Conservation (phyloP, 2,113 vertebrate genomes). For the Accipiter virgatus region DNA sequence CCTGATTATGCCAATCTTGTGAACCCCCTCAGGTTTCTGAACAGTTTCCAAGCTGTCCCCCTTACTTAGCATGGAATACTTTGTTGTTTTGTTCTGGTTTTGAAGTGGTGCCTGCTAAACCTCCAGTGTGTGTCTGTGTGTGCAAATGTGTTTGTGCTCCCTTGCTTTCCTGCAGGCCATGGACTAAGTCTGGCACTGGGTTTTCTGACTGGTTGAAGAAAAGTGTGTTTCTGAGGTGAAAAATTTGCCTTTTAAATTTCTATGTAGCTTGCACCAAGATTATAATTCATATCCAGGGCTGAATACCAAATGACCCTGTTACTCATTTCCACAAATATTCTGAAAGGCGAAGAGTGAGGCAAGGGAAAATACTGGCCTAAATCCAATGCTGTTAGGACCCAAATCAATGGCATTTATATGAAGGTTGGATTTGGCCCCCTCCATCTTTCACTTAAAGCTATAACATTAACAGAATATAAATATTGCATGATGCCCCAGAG, state of each 20-base stretch:
- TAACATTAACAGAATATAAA: conserved; percentile 54
- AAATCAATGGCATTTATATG: conserved; percentile 20
- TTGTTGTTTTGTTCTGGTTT: background rate
- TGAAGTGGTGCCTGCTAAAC: background rate
- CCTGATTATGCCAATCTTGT: conserved; percentile 47
- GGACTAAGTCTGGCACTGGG: background rate
- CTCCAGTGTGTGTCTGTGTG: background rate
- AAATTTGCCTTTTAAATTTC: conserved; percentile 63
- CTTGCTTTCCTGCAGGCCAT: background rate
- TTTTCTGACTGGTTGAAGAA: conserved; percentile 15
- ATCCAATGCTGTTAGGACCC: background rate
- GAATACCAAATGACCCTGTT: conserved; percentile 56
- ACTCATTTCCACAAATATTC: conserved; percentile 59
- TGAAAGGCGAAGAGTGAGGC: conserved; percentile 12
- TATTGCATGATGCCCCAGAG: conserved; percentile 42
- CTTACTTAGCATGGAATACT: background rate
- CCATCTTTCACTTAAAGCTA: conserved; percentile 25
- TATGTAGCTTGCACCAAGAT: conserved; percentile 6
- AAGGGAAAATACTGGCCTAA: conserved; percentile 14
- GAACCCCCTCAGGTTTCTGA: conserved; percentile 56
- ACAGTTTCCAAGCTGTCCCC: conserved; percentile 41
- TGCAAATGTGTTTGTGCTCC: background rate
- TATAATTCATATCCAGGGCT: conserved; percentile 55
- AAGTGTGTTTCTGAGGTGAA: conserved; percentile 53
- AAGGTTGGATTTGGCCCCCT: conserved; percentile 27